These are phyloP conservation scores for Caenorhabditis sinica DNA, from an alignment of 2,888 invertebrate species.

Conservation along the genomic window DNA sequence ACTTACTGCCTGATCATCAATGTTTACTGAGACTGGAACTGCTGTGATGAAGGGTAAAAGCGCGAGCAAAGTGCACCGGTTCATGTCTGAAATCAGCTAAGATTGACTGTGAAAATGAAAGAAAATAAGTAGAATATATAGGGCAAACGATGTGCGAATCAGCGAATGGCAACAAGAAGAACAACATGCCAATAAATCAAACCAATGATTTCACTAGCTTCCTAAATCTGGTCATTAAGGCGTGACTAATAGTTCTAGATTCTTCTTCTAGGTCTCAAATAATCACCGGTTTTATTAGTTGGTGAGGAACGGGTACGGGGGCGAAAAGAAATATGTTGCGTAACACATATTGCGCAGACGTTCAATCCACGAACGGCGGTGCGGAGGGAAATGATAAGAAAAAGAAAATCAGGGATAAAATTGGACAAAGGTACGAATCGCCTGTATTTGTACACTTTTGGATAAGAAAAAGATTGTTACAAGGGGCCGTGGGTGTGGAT, in stretches of 20 bases:
- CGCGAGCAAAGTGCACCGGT: constrained; percentile 57
- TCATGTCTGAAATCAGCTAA: constrained; percentile 42
- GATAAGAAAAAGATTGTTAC: constrained; percentile 47
- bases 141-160: constrained; percentile 21
- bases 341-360: constrained; percentile 38
- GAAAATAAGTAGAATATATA: constrained; percentile 16
- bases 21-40: constrained; percentile 59
- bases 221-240: constrained; percentile 43
- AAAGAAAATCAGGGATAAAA: constrained; percentile 29
- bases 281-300: constrained; percentile 40
- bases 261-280: constrained; percentile 19
- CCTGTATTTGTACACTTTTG: constrained; percentile 59
- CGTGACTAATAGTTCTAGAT: constrained; percentile 55
- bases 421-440: constrained; percentile 34
- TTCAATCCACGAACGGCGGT: constrained; percentile 12
- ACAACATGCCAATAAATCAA: constrained; percentile 48
- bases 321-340: constrained; percentile 36
- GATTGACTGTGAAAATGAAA: constrained; percentile 3
- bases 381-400: constrained; percentile 14
- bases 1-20: constrained; percentile 64
- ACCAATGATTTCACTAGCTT: constrained; percentile 27
- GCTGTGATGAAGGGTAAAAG: constrained; percentile 45
- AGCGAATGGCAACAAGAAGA: constrained; percentile 8
- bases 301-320: constrained; percentile 44
- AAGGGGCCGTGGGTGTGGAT: constrained; percentile 21